Base-by-base conservation (phyloP, 2,888 invertebrate genomes). In the Hyposoter didymator region DNA sequence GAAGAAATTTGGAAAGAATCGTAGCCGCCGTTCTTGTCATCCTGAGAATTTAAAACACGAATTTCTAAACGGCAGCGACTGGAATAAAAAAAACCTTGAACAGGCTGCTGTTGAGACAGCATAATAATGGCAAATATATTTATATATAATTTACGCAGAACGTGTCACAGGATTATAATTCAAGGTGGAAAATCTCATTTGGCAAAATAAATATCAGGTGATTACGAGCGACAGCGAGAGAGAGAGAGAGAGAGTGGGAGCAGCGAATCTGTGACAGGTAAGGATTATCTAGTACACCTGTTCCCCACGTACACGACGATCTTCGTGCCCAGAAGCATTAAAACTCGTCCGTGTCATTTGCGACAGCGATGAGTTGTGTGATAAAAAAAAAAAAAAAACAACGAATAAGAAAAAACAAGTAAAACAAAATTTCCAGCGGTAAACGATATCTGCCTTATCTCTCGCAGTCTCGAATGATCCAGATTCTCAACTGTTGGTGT, bases 201-300 rank as follows among this genome's bases (percentile, higher is more conserved):
- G 49, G 72, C 28, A 45, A 83, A 85, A 83, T 75, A 73, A 79
- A 83, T 82, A 55, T 69, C 74, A 43, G 76, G 55, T 55, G 59
- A 19, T 79, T 66, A 72, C 72, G 28, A 49, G 47, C 47, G 49
- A 52, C 3, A 4, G 35, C 2, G 0, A 14, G 67, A 78, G 55
- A 43, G n/a, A 14, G 43, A 19, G 19, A 43, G 17, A 14, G 10
- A 52, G 52, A 22, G 52, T 6, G 39, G 6, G n/a, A 32, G 32
- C 35, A 45, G 39, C 7, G 62, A 28, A 69, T 64, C 47, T 67
- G 45, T 22, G 35, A 47, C 64, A 72, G 47, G 28, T 28, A 22
- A 55, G 67, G 75, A 79, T 85, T 78, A 75, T 85, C 85, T 75
- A 74, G 73, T 82, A 28, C 73, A 78, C 62, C 55, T 73, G 75